Evolutionary conservation across 2,797 vertebrate genomes (phyloP), one percentile per base, ranked within the genome.

Genomic region (Esox masquinongy): DNA sequence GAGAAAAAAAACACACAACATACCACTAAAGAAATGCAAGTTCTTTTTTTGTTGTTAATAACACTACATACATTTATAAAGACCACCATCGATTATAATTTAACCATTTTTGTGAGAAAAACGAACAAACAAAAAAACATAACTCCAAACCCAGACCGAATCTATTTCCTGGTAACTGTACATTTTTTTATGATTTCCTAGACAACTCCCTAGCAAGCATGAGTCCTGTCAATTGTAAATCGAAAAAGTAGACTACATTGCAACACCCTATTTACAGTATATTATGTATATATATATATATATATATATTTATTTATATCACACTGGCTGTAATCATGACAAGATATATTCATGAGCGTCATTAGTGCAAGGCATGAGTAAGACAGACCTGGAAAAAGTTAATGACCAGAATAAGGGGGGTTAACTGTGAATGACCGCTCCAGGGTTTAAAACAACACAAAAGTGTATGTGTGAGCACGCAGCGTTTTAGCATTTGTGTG

Each of bases 231-330:
- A 96, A 94, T 94, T 94, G 92, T 95, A 96, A 96, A 96, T 94
- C 83, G 77, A 95, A 94, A 95, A 95, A 89, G 93, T 93, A 95
- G 93, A 96, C 94, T 96, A 97, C 94, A 96, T 94, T 93, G 95
- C 94, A 96, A 97, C 96, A 97, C 95, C 93, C 93, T 98, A 98
- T 98, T 96, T 98, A 99, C 97, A 98, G 95, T 96, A 96, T 95
- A 96, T 96, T 92, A 93, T 94, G 94, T 95, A 94, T 94, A 94
- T 92, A 91, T 93, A 86, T 78, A 80, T 82, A 79, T 92, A 89
- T 94, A 94, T 94, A 94, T 94, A 94, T 92, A 91, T 92, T 88
- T 93, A 91, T 91, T 87, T 93, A 93, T 94, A 96, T 95, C 94
- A 96, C 90, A 93, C 92, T 89, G 95, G 95, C 95, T 96, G 95